Evolutionary conservation across 2,888 invertebrate genomes (phyloP).

Genomic region (Cordilura impudica): DNA sequence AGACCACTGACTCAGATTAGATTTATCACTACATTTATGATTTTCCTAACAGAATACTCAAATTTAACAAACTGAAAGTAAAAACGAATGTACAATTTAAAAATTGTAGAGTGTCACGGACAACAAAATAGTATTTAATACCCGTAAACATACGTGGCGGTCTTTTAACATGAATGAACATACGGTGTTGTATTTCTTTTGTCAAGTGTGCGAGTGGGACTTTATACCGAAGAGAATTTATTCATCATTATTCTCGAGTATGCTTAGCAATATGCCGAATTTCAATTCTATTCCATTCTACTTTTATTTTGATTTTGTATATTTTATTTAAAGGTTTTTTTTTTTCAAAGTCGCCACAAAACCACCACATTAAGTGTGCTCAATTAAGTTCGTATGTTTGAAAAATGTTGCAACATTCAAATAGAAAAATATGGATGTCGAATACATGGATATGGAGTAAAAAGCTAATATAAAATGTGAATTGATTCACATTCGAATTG

Average conservation of each 20-base stretch:
- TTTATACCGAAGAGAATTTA: constrained; percentile 57
- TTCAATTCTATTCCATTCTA: constrained; percentile 48
- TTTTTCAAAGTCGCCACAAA: constrained; percentile 45
- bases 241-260: constrained; percentile 65
- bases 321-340: constrained; percentile 18
- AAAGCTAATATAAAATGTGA: not conserved
- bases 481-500: constrained; percentile 6
- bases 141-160: constrained; percentile 55
- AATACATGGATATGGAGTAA: not conserved
- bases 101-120: constrained; percentile 66
- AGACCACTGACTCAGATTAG: not conserved
- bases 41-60: not conserved
- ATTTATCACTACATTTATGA: not conserved
- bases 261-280: constrained; percentile 76
- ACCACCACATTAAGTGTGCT: constrained; percentile 69
- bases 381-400: constrained; percentile 71
- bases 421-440: not conserved
- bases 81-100: constrained; percentile 54
- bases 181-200: constrained; percentile 70
- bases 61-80: not conserved
- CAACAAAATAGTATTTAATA: constrained; percentile 53
- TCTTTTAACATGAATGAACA: constrained; percentile 68
- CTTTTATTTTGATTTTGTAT: constrained; percentile 61
- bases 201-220: constrained; percentile 69
- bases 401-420: constrained; percentile 52